Evolutionary conservation across 2,797 vertebrate species (phyloP), one percentile per base, ranked within the genome.

Genomic region (Notamacropus eugenii): DNA sequence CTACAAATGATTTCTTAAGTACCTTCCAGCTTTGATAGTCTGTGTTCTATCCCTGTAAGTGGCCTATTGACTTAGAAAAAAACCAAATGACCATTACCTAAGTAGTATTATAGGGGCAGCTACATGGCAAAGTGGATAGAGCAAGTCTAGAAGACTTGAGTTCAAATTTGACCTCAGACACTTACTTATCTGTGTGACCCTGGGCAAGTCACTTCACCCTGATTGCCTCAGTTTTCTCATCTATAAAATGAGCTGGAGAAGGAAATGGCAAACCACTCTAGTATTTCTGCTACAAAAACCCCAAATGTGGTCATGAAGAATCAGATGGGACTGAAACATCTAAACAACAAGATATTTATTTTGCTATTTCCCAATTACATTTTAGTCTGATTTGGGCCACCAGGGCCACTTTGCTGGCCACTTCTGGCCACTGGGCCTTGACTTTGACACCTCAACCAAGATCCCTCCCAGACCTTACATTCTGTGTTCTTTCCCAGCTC

Each of bases 111-210:
- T 74, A 19, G 6, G n/a, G 16, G 16, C 1, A 6, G 14, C 62
- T 40, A 5, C 31, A 10, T n/a, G 92, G 16, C 8, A 1, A 4
- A 0, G 1, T 8, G 1, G 0, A 1, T 58, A 40, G 28, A 82
- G 54, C 11, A 27, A 87, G 62, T 40, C 27, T 9, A 1, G 52
- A 10, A 9, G n/a, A 27, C 13, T 58, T 6, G 8, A 50, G 27
- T 12, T 28, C 87, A 14, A 8, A 82, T 62, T 16, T 12, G 54
- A 31, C 54, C 14, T 27, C 29, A 0, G 1, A 34, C 28, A 29
- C 2, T 24, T 1, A 0, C 46, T 19, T 19, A 29, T 31, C 93
- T 90, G 91, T 57, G 29, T 54, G 54, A 11, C 56, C 54, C 31
- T 34, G 13, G 59, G 31, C 59, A 62, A 34, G 59, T 62, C 59